These are phyloP conservation scores for Cephus sareptanus DNA, from an alignment of 2,888 invertebrate genomes.

Conservation along the genomic window DNA sequence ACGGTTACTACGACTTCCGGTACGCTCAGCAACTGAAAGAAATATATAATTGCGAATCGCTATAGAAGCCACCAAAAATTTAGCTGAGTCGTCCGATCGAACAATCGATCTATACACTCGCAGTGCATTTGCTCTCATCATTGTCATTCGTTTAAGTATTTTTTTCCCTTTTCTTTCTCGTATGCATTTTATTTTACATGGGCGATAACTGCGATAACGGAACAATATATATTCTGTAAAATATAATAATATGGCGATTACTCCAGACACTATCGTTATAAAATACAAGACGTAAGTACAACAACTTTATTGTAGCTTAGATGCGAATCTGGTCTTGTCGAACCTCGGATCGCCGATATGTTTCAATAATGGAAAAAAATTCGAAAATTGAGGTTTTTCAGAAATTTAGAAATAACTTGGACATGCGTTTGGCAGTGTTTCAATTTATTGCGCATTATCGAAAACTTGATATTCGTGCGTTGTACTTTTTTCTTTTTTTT, in stretches of 20 bases:
- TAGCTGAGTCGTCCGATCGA: conserved; percentile 1
- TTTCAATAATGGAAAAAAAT: too few species aligned
- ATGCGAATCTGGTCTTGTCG: conserved; percentile 59
- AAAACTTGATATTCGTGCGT: too few species aligned
- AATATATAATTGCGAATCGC: neutral
- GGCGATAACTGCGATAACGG: conserved; percentile 53
- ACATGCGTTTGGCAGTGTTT: too few species aligned
- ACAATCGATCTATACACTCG: too few species aligned
- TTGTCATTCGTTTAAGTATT: conserved; percentile 23
- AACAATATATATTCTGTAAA: conserved; percentile 60
- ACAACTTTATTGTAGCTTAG: conserved; percentile 63
- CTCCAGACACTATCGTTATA: conserved; percentile 25
- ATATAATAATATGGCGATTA: conserved; percentile 58
- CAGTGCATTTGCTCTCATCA: too few species aligned
- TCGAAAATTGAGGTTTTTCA: too few species aligned
- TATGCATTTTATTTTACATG: conserved; percentile 40
- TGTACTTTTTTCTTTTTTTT: too few species aligned
- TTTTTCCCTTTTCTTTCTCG: conserved; percentile 22
- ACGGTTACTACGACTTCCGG: neutral
- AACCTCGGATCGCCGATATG: conserved; percentile 46
- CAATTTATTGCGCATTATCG: too few species aligned
- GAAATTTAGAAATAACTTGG: too few species aligned
- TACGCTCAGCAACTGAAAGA: neutral
- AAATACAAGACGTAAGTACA: conserved; percentile 64
- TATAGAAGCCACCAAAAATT: conserved; percentile 13